These are phyloP conservation scores for Gobio gobio DNA, from an alignment of 2,113 vertebrate species.

Conservation along the genomic window DNA sequence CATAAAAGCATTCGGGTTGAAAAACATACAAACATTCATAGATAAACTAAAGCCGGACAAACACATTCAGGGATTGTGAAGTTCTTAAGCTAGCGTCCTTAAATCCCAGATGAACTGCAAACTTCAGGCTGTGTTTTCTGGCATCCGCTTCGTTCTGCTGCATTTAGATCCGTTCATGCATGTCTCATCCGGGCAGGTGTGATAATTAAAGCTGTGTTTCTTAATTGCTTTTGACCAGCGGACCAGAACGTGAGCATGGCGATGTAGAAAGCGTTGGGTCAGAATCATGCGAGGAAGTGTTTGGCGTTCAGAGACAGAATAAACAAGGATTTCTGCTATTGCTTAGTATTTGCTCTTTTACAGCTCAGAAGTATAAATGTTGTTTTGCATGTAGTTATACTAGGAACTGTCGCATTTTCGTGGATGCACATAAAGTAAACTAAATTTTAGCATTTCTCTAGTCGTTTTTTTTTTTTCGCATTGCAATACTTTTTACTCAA, in stretches of 20 bases:
- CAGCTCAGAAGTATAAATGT: background rate
- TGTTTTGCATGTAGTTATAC: background rate
- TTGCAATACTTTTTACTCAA: no score
- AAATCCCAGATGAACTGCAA: background rate
- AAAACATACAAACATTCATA: background rate
- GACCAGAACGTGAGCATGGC: conserved; percentile 22
- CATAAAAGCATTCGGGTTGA: background rate
- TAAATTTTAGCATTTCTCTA: no score
- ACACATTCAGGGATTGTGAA: background rate
- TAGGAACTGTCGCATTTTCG: no score
- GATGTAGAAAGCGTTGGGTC: background rate
- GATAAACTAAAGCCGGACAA: conserved; percentile 25
- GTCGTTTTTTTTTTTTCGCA: no score
- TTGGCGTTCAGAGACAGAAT: no score
- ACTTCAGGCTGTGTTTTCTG: background rate
- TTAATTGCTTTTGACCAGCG: conserved; percentile 52
- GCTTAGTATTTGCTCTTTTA: no score
- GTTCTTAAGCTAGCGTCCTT: background rate
- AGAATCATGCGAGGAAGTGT: no score
- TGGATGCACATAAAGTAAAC: no score
- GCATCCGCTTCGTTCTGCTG: background rate
- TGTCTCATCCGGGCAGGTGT: conserved; percentile 23
- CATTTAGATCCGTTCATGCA: conserved; percentile 25
- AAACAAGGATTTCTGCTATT: no score
- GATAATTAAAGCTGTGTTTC: conserved; percentile 57